phyloP scores from a whole-genome alignment of 2,113 vertebrate species.

The Esox niger region DNA sequence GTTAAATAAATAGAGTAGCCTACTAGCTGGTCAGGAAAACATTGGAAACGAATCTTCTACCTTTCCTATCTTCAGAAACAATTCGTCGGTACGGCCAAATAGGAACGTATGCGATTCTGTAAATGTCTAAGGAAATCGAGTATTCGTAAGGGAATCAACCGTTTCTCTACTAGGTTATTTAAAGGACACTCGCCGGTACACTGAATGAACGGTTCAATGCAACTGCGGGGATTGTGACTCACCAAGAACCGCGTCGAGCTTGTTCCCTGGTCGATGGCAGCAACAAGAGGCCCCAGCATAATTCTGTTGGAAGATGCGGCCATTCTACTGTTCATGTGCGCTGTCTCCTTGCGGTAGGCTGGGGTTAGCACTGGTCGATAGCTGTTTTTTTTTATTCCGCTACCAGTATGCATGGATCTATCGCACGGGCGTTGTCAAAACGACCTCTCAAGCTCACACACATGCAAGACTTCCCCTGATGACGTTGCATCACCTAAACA shows the following conservation, averaged over 20 bases:
- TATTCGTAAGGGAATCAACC: neutral
- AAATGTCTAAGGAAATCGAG: neutral
- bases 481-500: neutral
- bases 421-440: neutral
- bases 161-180: neutral
- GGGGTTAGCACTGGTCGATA: neutral
- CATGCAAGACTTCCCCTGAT: neutral
- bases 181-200: neutral
- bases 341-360: neutral
- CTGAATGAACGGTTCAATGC: neutral
- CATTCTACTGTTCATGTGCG: slow-evolving; percentile 75
- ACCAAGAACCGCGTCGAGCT: slow-evolving; percentile 94
- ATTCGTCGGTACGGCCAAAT: neutral
- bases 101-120: neutral
- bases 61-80: neutral
- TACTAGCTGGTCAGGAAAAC: too few relatives aligned
- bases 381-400: neutral
- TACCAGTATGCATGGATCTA: neutral
- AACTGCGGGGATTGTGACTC: slow-evolving; percentile 44
- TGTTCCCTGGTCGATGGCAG: slow-evolving; percentile 93
- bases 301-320: slow-evolving; percentile 78
- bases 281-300: slow-evolving; percentile 84
- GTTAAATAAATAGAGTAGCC: too few relatives aligned
- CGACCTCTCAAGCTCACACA: neutral
- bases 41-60: too few relatives aligned